These are phyloP conservation scores for Lerema accius DNA, from an alignment of 1,140 invertebrate genomes.

Conservation along the genomic window DNA sequence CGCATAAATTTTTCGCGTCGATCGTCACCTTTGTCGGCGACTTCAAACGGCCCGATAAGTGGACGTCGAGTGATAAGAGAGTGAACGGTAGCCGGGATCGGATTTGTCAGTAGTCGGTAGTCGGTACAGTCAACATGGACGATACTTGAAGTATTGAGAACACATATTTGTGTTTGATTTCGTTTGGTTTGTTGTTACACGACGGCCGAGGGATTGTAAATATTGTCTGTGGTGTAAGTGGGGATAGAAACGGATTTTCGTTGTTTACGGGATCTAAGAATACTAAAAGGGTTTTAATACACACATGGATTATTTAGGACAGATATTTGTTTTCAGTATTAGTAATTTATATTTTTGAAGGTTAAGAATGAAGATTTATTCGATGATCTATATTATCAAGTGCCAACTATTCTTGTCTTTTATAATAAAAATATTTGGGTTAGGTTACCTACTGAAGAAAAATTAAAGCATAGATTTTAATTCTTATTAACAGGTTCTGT, in stretches of 20 bases:
- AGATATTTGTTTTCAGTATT: no score
- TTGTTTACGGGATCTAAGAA: constrained; percentile 23
- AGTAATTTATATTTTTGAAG: no score
- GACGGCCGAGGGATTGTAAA: constrained; percentile 42
- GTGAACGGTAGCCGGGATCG: constrained; percentile 70
- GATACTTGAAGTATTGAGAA: constrained; percentile 50
- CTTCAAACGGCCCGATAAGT: constrained; percentile 69
- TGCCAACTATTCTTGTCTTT: no score
- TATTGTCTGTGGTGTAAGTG: constrained; percentile 39
- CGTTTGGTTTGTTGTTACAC: constrained; percentile 44
- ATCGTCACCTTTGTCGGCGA: constrained; percentile 75
- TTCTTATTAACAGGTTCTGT: no score
- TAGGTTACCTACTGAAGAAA: no score
- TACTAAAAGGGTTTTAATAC: constrained; percentile 24
- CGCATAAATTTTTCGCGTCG: constrained; percentile 61
- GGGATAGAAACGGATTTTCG: constrained; percentile 37
- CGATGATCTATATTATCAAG: no score
- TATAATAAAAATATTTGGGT: no score
- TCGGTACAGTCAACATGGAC: constrained; percentile 70
- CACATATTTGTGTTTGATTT: constrained; percentile 64
- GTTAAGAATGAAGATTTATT: no score
- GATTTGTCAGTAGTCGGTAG: no score
- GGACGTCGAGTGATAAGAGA: constrained; percentile 63
- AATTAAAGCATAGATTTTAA: no score
- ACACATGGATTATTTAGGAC: no score